Conservation (phyloP, 2,113 vertebrate species). For the Perca schrenkii region DNA sequence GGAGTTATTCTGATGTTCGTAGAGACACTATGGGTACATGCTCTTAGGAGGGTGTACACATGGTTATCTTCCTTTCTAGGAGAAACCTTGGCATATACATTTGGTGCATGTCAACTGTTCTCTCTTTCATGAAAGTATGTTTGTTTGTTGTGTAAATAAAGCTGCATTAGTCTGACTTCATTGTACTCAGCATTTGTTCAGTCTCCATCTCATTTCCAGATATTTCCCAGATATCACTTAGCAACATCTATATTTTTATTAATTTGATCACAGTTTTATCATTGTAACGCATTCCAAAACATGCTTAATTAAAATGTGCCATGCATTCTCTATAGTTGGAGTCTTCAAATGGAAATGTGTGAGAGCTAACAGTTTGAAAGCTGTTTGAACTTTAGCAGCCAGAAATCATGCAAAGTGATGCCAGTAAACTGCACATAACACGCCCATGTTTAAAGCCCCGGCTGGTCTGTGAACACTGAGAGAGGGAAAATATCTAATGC, state of each 20-base stretch:
- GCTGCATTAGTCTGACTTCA: too few relatives aligned
- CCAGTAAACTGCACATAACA: slow-evolving; percentile 36
- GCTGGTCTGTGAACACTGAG: slow-evolving; percentile 29
- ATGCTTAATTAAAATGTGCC: slow-evolving; percentile 29
- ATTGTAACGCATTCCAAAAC: background rate
- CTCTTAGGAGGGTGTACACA: too few relatives aligned
- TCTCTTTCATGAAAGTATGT: too few relatives aligned
- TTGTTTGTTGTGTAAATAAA: too few relatives aligned
- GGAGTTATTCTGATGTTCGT: too few relatives aligned
- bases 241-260: background rate
- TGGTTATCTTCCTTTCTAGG: too few relatives aligned
- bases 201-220: too few relatives aligned
- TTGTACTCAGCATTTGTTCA: too few relatives aligned
- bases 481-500: slow-evolving; percentile 43
- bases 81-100: too few relatives aligned
- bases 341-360: slow-evolving; percentile 30
- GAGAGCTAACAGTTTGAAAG: slow-evolving; percentile 41
- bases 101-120: too few relatives aligned
- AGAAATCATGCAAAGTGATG: slow-evolving; percentile 52
- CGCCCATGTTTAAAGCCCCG: slow-evolving; percentile 37
- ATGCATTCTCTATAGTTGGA: background rate
- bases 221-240: too few relatives aligned
- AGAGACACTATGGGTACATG: too few relatives aligned
- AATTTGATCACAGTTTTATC: background rate
- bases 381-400: slow-evolving; percentile 52